Conservation (phyloP, 2,888 invertebrate genomes). For the Heteromurus nitidus region DNA sequence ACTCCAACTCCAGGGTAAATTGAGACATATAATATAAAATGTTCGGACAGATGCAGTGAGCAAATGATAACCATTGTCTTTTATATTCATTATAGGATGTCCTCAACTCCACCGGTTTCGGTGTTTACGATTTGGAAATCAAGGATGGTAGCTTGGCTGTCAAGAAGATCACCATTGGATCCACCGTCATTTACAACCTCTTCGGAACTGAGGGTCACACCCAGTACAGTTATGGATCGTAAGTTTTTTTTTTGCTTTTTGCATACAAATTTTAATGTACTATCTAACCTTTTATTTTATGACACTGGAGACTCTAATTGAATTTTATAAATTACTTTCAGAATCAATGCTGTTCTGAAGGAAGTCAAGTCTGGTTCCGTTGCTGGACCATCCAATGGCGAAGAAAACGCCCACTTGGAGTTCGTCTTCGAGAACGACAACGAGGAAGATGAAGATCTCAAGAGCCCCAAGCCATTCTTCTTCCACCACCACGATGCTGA, state of each 20-base stretch:
- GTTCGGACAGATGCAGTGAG: not conserved
- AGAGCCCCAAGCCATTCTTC: constrained; percentile 70
- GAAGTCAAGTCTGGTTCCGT: constrained; percentile 66
- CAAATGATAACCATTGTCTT: not conserved
- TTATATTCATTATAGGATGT: constrained; percentile 69
- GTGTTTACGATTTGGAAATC: constrained; percentile 66
- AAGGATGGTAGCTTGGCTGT: constrained; percentile 62
- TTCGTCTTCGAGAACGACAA: constrained; percentile 70
- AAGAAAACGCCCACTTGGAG: constrained; percentile 67
- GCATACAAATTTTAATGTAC: not conserved
- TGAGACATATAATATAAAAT: constrained; percentile 15
- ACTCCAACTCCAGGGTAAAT: constrained; percentile 69
- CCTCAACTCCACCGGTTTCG: constrained; percentile 69
- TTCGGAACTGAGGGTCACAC: constrained; percentile 72
- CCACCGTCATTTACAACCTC: constrained; percentile 66
- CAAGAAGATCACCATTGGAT: constrained; percentile 65
- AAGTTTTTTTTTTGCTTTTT: not conserved
- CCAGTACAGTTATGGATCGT: constrained; percentile 65
- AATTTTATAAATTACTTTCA: constrained; percentile 26
- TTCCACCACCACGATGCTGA: constrained; percentile 70
- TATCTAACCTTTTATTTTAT: not conserved
- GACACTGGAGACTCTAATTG: too few species aligned
- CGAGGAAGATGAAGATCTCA: constrained; percentile 70
- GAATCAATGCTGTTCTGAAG: constrained; percentile 58
- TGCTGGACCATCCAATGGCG: constrained; percentile 67